Base-by-base conservation (phyloP, 2,797 vertebrate genomes). In the Poecilia gillii region DNA sequence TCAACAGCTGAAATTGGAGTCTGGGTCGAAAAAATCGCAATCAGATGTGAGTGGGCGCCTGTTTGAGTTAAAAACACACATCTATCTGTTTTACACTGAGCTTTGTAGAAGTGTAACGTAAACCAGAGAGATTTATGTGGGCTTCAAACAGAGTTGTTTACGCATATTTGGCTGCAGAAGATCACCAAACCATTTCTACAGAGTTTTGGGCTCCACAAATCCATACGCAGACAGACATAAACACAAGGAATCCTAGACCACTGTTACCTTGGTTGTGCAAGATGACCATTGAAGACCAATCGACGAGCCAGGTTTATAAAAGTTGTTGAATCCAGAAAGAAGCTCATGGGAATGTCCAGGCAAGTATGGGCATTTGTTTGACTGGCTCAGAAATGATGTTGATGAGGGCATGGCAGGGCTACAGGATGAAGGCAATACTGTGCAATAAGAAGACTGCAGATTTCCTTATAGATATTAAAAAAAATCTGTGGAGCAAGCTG, bases 51-150 rank as follows among this genome's bases (percentile, higher is more conserved):
- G 68, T 71, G 41, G 68, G 68, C 41, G 68, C 68, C 68, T 45
- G 20, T 71, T 43, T 71, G 68, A 45, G 41, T 71, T 71, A 71
- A 71, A 71, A 71, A 43, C 39, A 71, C 74, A 62, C 51, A 36
- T 55, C 68, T 74, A 70, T 79, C 57, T 59, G 74, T 16, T 43
- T 62, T 12, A 74, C 66, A 75, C 45, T 47, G 43, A 73, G 80
- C 75, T 75, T 71, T 84, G 51, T 45, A 1, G 68, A 71, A 71
- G 68, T 71, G 68, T 71, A 71, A 71, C 41, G n/a, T 71, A 71
- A 71, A 45, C 68, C 68, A 71, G 39, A 43, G 39, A 71, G 68
- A 71, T 71, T 45, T 71, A 71, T 71, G 68, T 71, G 68, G 41
- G 41, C 41, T 71, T 71, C 68, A 71, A 71, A 71, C 41, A 45